A percentile compares a stretch with the other conserved stretches of the same genome.
phyloP scores from a whole-genome alignment of 92 coral and sea anemone species.

The Zoanthus gigantus region DNA sequence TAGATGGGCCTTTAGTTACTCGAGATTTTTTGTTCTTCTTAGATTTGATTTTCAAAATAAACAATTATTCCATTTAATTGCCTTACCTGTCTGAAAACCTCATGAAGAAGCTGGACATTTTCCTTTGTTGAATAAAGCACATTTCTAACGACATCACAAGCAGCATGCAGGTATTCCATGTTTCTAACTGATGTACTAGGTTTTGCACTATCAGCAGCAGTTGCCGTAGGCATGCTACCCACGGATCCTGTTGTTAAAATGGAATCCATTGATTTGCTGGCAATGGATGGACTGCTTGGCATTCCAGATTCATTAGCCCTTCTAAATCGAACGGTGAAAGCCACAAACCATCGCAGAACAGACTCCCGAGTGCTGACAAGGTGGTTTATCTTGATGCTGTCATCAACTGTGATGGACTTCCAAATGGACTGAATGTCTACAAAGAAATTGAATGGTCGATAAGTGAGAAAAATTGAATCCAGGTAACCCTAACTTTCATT shows the following conservation, averaged over 20 bases:
- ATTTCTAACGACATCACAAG: slow-evolving; percentile 87
- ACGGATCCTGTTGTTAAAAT: slow-evolving; percentile 67
- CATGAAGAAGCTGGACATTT: slow-evolving; percentile 93
- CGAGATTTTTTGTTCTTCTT: not conserved
- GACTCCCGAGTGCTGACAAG: slow-evolving; percentile 84
- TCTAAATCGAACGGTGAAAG: slow-evolving; percentile 88
- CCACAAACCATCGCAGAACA: slow-evolving; percentile 95
- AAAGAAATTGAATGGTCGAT: not conserved
- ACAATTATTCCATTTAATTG: not conserved
- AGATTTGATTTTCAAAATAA: not conserved
- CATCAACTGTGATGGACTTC: slow-evolving; percentile 48
- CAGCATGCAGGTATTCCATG: slow-evolving; percentile 82
- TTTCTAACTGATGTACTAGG: slow-evolving; percentile 57
- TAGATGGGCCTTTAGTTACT: not conserved
- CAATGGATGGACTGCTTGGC: slow-evolving; percentile 61
- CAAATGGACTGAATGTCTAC: slow-evolving; percentile 74
- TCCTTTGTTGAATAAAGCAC: slow-evolving; percentile 93
- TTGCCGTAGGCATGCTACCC: slow-evolving; percentile 50
- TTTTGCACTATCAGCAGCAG: slow-evolving; percentile 61
- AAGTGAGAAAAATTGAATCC: not conserved
- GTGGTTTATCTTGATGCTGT: slow-evolving; percentile 35
- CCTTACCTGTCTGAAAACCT: slow-evolving; percentile 91
- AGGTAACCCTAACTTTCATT: no score
- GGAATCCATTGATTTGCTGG: slow-evolving; percentile 79
- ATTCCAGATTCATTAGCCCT: slow-evolving; percentile 63